Base-by-base conservation (phyloP, 2,797 vertebrate species). In the Remorina albescens region DNA sequence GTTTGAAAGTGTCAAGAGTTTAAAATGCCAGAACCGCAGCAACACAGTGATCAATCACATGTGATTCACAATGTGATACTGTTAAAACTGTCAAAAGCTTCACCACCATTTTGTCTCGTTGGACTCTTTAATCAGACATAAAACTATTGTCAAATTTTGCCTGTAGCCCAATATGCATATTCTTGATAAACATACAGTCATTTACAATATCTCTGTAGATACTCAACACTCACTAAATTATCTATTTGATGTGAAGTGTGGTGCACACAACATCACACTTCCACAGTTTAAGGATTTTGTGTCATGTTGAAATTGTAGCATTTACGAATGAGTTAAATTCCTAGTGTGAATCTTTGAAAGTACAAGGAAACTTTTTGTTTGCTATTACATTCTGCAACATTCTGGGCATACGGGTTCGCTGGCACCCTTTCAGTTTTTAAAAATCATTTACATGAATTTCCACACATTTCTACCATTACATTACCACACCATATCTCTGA, bases 61-160 rank as follows among this genome's bases (percentile, higher is more conserved):
- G 65, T 18, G 44, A 83, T 74, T 78, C 59, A 71, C 39, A 74
- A 70, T 26, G 21, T 72, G 47, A 66, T 54, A 34, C 62, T 80
- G 46, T 86, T 72, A 74, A 76, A 76, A 79, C 25, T 62, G 61
- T 76, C 67, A 70, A 79, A 75, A 65, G 19, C 26, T 74, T 50
- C 62, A 73, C 19, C 66, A 56, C 36, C 34, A 18, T 3, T 4
- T 7, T 58, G 25, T 41, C 21, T 21, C 13, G 23, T 9, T 61
- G 53, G 49, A 55, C 2, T 61, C 53, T 58, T 46, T 15, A 74
- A 39, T 73, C 26, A 3, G 21, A 54, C 44, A 75, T 13, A 32
- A 54, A 63, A 32, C 26, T 19, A n/a, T 13, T 61, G 68, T 56
- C 6, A 57, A 41, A 1, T 46, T n/a, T 41, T 7, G 18, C 39